A percentile compares a stretch with the other conserved stretches of the same genome.
These are phyloP conservation scores for Poecile montanus DNA, from an alignment of 2,797 vertebrate genomes.

Conservation along the genomic window DNA sequence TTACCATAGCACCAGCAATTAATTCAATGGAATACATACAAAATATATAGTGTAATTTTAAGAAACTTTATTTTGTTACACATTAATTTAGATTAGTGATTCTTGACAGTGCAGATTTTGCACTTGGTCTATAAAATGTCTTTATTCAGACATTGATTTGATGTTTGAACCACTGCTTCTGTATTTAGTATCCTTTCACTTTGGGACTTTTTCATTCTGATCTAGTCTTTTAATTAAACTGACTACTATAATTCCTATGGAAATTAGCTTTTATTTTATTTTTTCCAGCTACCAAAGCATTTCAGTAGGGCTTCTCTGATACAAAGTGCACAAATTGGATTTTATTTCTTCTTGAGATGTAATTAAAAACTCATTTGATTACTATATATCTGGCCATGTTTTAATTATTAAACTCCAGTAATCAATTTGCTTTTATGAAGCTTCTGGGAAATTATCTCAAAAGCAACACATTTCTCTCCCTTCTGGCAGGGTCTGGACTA, in stretches of 20 bases:
- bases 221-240: slow-evolving; percentile 77
- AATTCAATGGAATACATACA: slow-evolving; percentile 1
- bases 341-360: slow-evolving; percentile 80
- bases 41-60: slow-evolving; percentile 55
- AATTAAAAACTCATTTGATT: slow-evolving; percentile 86
- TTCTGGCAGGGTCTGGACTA: slow-evolving; percentile 77
- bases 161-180: slow-evolving; percentile 43
- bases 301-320: slow-evolving; percentile 74
- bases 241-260: slow-evolving; percentile 75
- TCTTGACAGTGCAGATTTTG: slow-evolving; percentile 56
- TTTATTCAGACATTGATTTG: slow-evolving; percentile 62
- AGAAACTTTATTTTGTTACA: slow-evolving; percentile 31
- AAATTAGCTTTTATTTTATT: slow-evolving; percentile 78
- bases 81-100: slow-evolving; percentile 44
- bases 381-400: slow-evolving; percentile 79
- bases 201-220: slow-evolving; percentile 53
- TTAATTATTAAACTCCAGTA: slow-evolving; percentile 81
- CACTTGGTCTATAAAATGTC: slow-evolving; percentile 22
- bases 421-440: slow-evolving; percentile 86
- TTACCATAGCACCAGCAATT: slow-evolving; percentile 23
- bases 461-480: slow-evolving; percentile 81
- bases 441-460: slow-evolving; percentile 87
- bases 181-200: slow-evolving; percentile 67
- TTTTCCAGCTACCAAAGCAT: slow-evolving; percentile 74
- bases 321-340: slow-evolving; percentile 75